A percentile compares a stretch with the other conserved stretches of the same genome.
phyloP scores from a whole-genome alignment of 2,797 vertebrate species.

The Alcedo quadribrachys region DNA sequence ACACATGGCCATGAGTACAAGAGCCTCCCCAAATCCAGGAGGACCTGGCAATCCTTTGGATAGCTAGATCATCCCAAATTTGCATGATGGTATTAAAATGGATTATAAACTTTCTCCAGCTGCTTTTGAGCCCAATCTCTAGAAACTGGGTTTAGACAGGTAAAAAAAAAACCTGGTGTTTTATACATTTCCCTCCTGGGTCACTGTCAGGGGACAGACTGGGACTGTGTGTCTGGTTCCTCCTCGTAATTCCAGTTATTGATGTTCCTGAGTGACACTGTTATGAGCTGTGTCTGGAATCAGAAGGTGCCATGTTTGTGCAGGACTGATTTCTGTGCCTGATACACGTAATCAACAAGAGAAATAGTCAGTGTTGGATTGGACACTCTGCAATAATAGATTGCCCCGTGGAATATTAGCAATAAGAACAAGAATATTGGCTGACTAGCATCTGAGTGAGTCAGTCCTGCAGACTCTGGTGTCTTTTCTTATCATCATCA shows the following conservation, averaged over 20 bases:
- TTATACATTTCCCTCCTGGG: neutral
- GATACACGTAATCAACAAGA: constrained; percentile 39
- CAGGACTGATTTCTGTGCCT: constrained; percentile 40
- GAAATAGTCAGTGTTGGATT: neutral
- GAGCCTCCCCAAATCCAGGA: neutral
- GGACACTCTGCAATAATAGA: neutral
- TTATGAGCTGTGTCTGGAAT: constrained; percentile 45
- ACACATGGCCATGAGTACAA: neutral
- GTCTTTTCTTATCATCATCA: neutral
- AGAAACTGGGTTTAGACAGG: neutral
- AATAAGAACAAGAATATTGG: constrained; percentile 27
- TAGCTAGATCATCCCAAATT: neutral
- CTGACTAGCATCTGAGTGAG: constrained; percentile 1
- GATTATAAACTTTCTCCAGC: neutral
- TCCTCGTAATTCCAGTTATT: constrained; percentile 30
- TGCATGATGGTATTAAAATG: neutral
- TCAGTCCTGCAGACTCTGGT: neutral
- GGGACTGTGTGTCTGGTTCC: neutral
- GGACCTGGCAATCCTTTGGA: fast-evolving
- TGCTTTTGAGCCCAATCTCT: neutral
- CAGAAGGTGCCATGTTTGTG: neutral
- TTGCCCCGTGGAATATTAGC: constrained; percentile 7
- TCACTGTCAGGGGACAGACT: neutral
- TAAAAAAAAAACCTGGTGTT: neutral
- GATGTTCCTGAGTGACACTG: constrained; percentile 24